Conservation (phyloP, 2,113 vertebrate species). For the Tiliqua scincoides region DNA sequence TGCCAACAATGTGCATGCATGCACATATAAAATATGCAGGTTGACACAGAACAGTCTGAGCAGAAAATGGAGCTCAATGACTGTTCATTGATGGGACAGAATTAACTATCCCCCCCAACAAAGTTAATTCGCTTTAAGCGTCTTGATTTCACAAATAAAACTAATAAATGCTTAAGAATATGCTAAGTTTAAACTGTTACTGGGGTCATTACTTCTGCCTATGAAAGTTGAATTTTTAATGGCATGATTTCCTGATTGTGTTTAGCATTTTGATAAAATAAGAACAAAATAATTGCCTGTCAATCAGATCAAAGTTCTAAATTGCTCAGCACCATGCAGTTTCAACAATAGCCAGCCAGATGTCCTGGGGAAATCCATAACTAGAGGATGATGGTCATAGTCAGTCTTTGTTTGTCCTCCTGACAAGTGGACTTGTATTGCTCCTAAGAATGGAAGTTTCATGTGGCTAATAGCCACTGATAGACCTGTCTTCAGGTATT, state of each 20-base stretch:
- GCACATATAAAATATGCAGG: not conserved
- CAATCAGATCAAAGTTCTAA: not conserved
- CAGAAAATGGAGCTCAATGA: not conserved
- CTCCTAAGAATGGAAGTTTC: not conserved
- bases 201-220: slow-evolving; percentile 45
- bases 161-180: not conserved
- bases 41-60: not conserved
- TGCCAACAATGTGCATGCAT: too few species aligned
- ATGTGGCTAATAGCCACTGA: not conserved
- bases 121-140: not conserved
- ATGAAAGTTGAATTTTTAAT: slow-evolving; percentile 51
- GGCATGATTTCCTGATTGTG: slow-evolving; percentile 58
- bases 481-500: not conserved
- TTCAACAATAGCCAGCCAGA: not conserved
- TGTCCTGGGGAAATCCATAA: too few species aligned
- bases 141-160: not conserved
- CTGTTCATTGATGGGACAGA: not conserved
- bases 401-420: not conserved
- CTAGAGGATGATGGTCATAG: not conserved
- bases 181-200: not conserved
- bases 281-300: slow-evolving; percentile 59
- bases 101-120: not conserved
- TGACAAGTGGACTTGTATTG: not conserved
- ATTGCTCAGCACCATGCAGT: not conserved
- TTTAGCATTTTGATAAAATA: slow-evolving; percentile 66